These are phyloP conservation scores for Clitarchus hookeri DNA, from an alignment of 2,888 invertebrate species.

Conservation along the genomic window DNA sequence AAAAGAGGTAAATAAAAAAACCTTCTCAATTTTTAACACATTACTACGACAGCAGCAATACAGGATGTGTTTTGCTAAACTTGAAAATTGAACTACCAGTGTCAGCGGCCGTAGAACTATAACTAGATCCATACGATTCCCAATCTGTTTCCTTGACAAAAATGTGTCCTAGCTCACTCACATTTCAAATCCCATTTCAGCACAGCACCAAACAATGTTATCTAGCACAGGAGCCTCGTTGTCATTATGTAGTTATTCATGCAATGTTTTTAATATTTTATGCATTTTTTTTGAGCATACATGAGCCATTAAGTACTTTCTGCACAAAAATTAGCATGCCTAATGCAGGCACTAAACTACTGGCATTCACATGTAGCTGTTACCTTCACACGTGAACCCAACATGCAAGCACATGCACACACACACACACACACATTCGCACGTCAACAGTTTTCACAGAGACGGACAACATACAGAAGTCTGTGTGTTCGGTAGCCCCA, in stretches of 20 bases:
- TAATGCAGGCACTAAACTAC: neutral
- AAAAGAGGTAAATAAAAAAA: no score
- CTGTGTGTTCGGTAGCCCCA: neutral
- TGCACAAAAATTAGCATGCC: neutral
- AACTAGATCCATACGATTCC: no score
- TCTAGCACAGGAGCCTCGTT: neutral
- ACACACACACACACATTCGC: no score
- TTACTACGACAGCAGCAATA: no score
- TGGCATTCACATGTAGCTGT: neutral
- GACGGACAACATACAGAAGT: neutral
- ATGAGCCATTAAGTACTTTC: neutral
- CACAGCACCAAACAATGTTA: neutral
- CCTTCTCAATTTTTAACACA: no score
- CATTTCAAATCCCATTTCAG: neutral
- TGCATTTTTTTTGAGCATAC: slow-evolving; percentile 5
- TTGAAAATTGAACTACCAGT: no score
- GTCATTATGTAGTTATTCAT: neutral
- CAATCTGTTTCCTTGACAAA: no score
- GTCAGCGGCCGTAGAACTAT: no score
- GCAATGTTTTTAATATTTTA: slow-evolving; percentile 8
- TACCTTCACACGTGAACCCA: neutral
- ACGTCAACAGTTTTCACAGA: neutral
- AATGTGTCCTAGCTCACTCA: no score
- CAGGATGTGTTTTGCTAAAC: no score
- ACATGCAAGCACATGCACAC: neutral